A percentile compares a stretch with the other conserved stretches of the same genome.
Conservation (phyloP, 2,113 vertebrate species). For the Psilopsiagon aurifrons region DNA sequence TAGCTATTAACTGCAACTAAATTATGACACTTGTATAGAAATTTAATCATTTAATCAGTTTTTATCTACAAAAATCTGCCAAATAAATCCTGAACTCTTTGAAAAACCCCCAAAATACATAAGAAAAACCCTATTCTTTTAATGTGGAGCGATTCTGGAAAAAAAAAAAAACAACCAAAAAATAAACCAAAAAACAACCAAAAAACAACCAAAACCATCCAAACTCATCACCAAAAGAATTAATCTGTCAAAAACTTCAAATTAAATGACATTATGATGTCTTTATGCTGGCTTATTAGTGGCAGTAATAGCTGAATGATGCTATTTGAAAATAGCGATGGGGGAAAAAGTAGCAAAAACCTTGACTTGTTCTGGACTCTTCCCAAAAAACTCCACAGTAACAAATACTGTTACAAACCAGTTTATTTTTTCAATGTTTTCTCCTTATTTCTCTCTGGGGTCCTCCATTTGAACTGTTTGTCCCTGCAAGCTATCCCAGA, state of each 20-base stretch:
- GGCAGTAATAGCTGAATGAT: neutral
- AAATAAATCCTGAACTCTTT: neutral
- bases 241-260: neutral
- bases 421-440: neutral
- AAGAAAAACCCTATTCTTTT: neutral
- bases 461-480: neutral
- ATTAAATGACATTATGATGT: neutral
- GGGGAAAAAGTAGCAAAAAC: neutral
- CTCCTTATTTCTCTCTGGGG: neutral
- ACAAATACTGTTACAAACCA: neutral
- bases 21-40: neutral
- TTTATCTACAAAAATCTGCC: neutral
- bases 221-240: neutral
- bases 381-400: fast-evolving
- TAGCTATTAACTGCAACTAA: neutral
- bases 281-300: neutral
- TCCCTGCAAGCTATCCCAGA: neutral
- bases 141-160: neutral
- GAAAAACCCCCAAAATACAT: neutral
- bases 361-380: neutral
- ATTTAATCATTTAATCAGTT: neutral
- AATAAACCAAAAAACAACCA: too few species aligned
- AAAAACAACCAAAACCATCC: too few species aligned
- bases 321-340: neutral
- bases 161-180: too few species aligned